Base-by-base conservation (phyloP, 23 tunicate genomes). In the Trididemnum clinides region DNA sequence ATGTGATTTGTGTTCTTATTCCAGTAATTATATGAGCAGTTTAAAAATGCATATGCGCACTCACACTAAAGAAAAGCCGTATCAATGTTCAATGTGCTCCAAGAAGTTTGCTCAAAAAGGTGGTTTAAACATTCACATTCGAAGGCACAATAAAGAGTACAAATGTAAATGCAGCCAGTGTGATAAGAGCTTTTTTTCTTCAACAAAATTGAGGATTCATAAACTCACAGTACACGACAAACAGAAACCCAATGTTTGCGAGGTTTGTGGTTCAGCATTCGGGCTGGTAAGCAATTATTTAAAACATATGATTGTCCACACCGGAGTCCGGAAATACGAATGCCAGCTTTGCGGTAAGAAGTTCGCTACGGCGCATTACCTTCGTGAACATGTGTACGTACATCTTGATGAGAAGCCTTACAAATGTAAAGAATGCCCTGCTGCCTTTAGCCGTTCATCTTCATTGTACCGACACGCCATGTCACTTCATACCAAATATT, bases 331-430 rank as follows among this genome's bases (percentile, higher is more conserved):
- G 15, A 44, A 78, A 6, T 73, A 57, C 82, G 59, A 85, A 28
- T 85, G 88, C 50, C 59, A 74, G 28, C 34, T 20, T 74, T 85
- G 88, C 37, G 82, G 65, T 33, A 74, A 85, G 59, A 71, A 81
- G 33, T 87, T 87, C 51, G 57, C 44, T n/a, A 66, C 3, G 33
- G 28, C 71, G 10, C 0, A 77, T 71, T 2, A 64, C 39, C 51
- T 91, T 0, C 72, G 39, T 39, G 34, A 0, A 30, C 96, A 91
- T 37, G 65, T 29, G 51, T 66, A 18, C 2, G 51, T 54, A 5
- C 74, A 81, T 54, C 71, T 80, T 25, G 73, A 51, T 29, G 79
- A 83, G 80, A 70, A 71, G 39, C 87, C 87, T 21, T 39, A 38
- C 79, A 83, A 83, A 30, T 83, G 87, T 29, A 49, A 69, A 28